These are phyloP conservation scores for Scortum barcoo DNA, from an alignment of 2,113 vertebrate species.

Conservation along the genomic window DNA sequence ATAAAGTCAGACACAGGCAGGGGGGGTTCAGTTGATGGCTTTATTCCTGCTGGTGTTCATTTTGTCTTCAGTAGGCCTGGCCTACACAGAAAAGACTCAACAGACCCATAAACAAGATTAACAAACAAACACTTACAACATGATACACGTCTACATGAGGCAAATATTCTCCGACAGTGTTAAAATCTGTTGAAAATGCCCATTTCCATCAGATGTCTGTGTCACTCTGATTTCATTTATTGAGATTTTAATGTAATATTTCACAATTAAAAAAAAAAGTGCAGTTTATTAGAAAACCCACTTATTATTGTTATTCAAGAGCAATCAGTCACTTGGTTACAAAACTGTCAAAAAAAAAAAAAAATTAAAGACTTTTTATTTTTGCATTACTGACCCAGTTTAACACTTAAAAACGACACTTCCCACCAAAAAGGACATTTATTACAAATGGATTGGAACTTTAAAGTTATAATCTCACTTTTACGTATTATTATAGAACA, in stretches of 20 bases:
- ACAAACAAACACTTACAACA: slow-evolving; percentile 29
- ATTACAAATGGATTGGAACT: not conserved
- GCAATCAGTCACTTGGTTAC: not conserved
- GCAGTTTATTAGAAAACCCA: slow-evolving; percentile 20
- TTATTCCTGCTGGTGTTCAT: slow-evolving; percentile 82
- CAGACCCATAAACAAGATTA: slow-evolving; percentile 22
- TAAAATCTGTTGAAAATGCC: not conserved
- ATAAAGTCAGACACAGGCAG: slow-evolving; percentile 47
- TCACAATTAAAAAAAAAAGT: slow-evolving; percentile 5
- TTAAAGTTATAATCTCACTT: not conserved
- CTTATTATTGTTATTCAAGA: not conserved
- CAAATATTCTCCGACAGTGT: slow-evolving; percentile 21
- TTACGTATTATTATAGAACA: not conserved
- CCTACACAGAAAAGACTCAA: slow-evolving; percentile 56
- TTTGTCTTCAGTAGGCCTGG: slow-evolving; percentile 41
- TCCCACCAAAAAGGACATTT: not conserved
- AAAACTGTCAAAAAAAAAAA: not conserved
- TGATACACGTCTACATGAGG: slow-evolving; percentile 29
- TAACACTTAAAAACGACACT: not conserved
- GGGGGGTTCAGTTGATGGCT: slow-evolving; percentile 78
- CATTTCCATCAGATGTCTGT: slow-evolving; percentile 13
- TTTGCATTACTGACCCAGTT: not conserved
- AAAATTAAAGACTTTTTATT: too few relatives aligned
- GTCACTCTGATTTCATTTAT: slow-evolving; percentile 1
- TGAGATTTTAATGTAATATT: slow-evolving; percentile 7